Evolutionary conservation across 2,113 vertebrate genomes (phyloP), one percentile per base, ranked within the genome.

Genomic region (Zonotrichia leucophrys): DNA sequence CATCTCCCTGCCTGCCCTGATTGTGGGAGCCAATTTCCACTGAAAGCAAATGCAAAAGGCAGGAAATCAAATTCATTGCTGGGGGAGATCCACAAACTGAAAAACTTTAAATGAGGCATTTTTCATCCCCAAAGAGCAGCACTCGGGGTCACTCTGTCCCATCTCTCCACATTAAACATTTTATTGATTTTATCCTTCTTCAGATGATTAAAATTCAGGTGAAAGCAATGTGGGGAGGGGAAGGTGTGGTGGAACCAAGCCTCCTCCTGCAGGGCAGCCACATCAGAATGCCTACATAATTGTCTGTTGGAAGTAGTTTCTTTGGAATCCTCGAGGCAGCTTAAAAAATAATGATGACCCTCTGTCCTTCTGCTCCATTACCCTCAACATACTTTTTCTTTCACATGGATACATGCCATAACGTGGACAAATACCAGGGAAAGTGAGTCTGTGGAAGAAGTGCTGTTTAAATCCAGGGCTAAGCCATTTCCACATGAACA

Each of bases 291-390:
- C 46, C 91, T 74, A 15, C 72, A 33, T n/a, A 67, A 88, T 37
- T 86, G 76, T 81, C 92, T 70, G 33, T 63, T 85, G 35, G 55
- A 70, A 96, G 68, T 9, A 13, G 58, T 60, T 94, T 85, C 75
- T 83, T 52, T 7, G 3, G 78, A 80, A 86, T 91, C 58, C 62
- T 66, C 41, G n/a, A 74, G 81, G 94, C 67, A 70, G 23, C 72
- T 95, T 94, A 92, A 94, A 90, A 94, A 94, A 68, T 95, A 84
- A 95, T 77, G 81, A 86, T 67, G 90, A 87, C 83, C 74, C 59
- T 83, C 66, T 64, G 58, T 94, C 75, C 72, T 95, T 97, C 94
- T 86, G 59, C 92, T 94, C 68, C 84, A 91, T 97, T 97, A 95
- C 95, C 80, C 62, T 76, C 79, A 82, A 92, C 95, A 87, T 1